These are phyloP conservation scores for Pedetes capensis DNA, from an alignment of 2,113 vertebrate species.

Conservation along the genomic window DNA sequence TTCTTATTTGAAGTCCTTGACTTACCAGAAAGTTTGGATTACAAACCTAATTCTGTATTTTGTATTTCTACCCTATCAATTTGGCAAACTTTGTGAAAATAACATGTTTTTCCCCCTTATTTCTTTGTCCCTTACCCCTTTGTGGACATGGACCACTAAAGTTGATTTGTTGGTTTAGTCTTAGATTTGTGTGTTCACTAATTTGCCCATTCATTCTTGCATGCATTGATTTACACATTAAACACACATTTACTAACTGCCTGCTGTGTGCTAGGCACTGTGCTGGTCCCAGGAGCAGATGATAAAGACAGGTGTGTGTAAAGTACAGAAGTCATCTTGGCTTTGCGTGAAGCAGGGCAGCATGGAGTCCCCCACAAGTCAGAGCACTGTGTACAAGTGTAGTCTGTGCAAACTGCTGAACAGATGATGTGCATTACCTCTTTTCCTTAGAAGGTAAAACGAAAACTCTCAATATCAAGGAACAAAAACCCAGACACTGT, in stretches of 20 bases:
- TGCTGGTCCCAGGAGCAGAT: neutral
- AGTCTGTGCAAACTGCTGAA: neutral
- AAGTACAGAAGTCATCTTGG: neutral
- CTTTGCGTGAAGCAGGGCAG: neutral
- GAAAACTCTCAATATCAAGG: neutral
- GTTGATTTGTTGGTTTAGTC: neutral
- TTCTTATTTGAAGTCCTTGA: neutral
- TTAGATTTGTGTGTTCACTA: neutral
- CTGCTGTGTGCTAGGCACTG: neutral
- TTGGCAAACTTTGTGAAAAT: neutral
- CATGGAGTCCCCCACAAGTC: neutral
- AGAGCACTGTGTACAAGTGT: neutral
- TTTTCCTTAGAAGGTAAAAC: neutral
- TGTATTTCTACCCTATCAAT: neutral
- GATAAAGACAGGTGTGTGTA: neutral
- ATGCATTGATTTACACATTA: neutral
- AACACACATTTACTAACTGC: neutral
- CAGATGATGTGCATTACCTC: neutral
- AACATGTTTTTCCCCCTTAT: neutral
- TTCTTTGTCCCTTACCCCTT: neutral
- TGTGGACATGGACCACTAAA: neutral
- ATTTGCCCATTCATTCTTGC: neutral
- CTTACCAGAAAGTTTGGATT: neutral
- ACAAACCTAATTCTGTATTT: neutral
- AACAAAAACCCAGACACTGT: neutral